phyloP scores from a whole-genome alignment of 2,888 invertebrate genomes.

The Eupithecia tripunctaria region DNA sequence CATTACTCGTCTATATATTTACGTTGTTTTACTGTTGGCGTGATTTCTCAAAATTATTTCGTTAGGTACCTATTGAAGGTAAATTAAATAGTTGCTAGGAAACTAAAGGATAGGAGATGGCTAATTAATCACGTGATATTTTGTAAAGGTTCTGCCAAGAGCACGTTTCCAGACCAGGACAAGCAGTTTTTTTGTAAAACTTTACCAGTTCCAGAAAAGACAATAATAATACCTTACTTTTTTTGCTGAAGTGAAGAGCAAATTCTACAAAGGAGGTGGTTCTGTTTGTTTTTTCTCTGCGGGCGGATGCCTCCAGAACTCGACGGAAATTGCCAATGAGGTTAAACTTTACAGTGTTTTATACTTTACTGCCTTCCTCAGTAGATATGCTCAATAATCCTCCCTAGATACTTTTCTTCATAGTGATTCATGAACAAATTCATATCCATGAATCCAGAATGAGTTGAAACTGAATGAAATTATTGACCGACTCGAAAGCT shows the following conservation, averaged over 20 bases:
- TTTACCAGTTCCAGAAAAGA: slow-evolving; percentile 41
- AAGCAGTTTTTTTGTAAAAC: slow-evolving; percentile 12
- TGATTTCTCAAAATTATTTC: background rate
- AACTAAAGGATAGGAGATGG: background rate
- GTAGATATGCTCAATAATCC: slow-evolving; percentile 15
- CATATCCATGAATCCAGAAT: background rate
- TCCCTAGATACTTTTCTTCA: slow-evolving; percentile 4
- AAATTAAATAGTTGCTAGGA: background rate
- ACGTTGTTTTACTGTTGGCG: slow-evolving; percentile 2
- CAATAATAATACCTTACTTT: slow-evolving; percentile 51
- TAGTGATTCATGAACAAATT: slow-evolving; percentile 8
- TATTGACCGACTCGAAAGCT: slow-evolving; percentile 2
- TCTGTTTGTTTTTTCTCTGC: slow-evolving; percentile 53
- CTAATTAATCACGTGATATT: background rate
- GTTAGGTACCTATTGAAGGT: background rate
- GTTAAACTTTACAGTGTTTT: slow-evolving; percentile 51
- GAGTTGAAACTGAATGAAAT: background rate
- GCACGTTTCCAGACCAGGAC: background rate
- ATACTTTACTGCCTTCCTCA: slow-evolving; percentile 25
- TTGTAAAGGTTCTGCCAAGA: background rate
- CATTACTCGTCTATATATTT: slow-evolving; percentile 22
- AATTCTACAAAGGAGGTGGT: slow-evolving; percentile 52
- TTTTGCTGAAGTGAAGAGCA: slow-evolving; percentile 49
- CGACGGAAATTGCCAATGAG: slow-evolving; percentile 54
- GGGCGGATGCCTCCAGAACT: slow-evolving; percentile 50